A percentile compares a stretch with the other conserved stretches of the same genome.
Evolutionary conservation across 2,888 invertebrate genomes (phyloP).

Genomic region (Caradrina kadenii): DNA sequence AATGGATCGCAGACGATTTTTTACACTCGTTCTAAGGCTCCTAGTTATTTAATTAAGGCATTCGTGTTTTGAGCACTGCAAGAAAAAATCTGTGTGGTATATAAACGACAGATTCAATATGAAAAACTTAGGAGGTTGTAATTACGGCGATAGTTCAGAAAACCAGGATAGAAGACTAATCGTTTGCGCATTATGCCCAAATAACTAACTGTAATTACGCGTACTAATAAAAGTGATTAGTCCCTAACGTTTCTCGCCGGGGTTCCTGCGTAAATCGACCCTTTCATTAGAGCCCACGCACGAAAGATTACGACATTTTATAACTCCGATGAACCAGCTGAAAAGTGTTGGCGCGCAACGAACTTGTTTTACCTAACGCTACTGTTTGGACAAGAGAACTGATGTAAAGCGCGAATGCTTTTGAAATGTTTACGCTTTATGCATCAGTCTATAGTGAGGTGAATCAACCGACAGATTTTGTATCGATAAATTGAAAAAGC

Average conservation of each 20-base stretch:
- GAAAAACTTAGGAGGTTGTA: neutral
- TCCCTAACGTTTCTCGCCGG: slow-evolving; percentile 40
- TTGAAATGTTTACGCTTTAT: slow-evolving; percentile 79
- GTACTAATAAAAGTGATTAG: slow-evolving; percentile 62
- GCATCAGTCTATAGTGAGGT: slow-evolving; percentile 60
- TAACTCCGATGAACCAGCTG: slow-evolving; percentile 64
- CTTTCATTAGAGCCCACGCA: slow-evolving; percentile 65
- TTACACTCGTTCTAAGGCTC: slow-evolving; percentile 18
- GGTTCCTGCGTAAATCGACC: slow-evolving; percentile 60
- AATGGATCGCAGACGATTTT: slow-evolving; percentile 63
- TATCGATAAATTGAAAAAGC: slow-evolving; percentile 52
- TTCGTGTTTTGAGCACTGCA: slow-evolving; percentile 29
- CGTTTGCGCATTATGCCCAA: slow-evolving; percentile 17
- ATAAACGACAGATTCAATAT: slow-evolving; percentile 11
- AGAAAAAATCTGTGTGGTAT: neutral
- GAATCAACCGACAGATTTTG: slow-evolving; percentile 58
- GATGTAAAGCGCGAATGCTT: slow-evolving; percentile 75
- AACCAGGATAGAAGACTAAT: slow-evolving; percentile 21
- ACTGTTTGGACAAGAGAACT: slow-evolving; percentile 78
- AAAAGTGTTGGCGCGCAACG: slow-evolving; percentile 69
- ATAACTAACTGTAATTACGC: slow-evolving; percentile 59
- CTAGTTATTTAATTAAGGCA: slow-evolving; percentile 39
- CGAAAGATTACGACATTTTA: slow-evolving; percentile 60
- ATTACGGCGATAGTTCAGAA: slow-evolving; percentile 12
- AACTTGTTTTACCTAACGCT: slow-evolving; percentile 70